Evolutionary conservation across 1,140 invertebrate genomes (phyloP).

Genomic region (Drosophila rhopaloa): DNA sequence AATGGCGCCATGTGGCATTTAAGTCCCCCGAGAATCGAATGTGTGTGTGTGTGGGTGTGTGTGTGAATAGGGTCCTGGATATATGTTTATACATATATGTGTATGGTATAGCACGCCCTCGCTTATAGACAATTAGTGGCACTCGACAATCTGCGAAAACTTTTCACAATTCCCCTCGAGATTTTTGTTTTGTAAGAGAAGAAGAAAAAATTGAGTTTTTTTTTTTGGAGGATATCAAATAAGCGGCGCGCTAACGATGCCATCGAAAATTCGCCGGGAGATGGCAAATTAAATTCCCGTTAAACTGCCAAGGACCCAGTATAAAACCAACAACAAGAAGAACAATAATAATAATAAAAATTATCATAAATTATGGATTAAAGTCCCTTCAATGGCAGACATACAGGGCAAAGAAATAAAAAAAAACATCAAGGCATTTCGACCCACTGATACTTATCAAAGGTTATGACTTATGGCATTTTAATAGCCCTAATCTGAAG

Average conservation of each 20-base stretch:
- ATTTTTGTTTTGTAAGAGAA: conserved; percentile 2
- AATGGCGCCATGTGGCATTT: conserved; percentile 50
- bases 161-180: conserved; percentile 23
- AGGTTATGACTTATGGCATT: background rate
- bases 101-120: conserved; percentile 6
- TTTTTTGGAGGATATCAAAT: background rate
- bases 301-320: conserved; percentile 16
- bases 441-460: conserved; percentile 11
- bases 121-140: conserved; percentile 54
- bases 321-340: background rate
- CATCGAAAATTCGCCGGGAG: conserved; percentile 25
- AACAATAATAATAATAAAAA: conserved; percentile 38
- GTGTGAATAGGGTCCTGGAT: background rate
- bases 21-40: conserved; percentile 26
- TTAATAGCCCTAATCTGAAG: background rate
- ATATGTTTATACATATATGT: background rate
- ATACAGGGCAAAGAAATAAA: background rate
- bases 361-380: conserved; percentile 67
- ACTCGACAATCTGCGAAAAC: conserved; percentile 50
- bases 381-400: conserved; percentile 35
- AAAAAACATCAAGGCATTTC: background rate
- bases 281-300: conserved; percentile 53
- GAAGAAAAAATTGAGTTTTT: background rate
- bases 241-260: conserved; percentile 15
- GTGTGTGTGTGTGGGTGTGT: conserved; percentile 7